Conservation (phyloP, 2,888 invertebrate genomes). For the Matsumyia berberina region DNA sequence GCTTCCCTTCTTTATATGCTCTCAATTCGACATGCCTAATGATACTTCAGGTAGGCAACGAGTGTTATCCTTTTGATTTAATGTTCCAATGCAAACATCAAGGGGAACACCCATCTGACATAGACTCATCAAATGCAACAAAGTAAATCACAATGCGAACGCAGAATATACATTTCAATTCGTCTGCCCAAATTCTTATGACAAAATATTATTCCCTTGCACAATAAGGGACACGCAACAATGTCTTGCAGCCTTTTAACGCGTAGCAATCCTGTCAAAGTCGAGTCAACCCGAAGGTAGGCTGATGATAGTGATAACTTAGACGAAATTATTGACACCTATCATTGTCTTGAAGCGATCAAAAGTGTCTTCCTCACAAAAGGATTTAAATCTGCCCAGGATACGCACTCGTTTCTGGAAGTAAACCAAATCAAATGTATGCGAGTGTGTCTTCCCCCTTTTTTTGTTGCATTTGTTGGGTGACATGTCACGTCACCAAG, state of each 20-base stretch:
- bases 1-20: constrained; percentile 66
- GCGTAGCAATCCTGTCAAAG: constrained; percentile 51
- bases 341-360: constrained; percentile 54
- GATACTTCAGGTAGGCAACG: constrained; percentile 55
- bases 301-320: constrained; percentile 54
- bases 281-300: constrained; percentile 47
- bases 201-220: constrained; percentile 67
- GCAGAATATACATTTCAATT: constrained; percentile 67
- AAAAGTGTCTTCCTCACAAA: constrained; percentile 23
- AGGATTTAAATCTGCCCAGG: constrained; percentile 44
- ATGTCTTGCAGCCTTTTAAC: constrained; percentile 38
- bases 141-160: constrained; percentile 57
- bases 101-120: constrained; percentile 18
- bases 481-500: constrained; percentile 64
- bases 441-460: constrained; percentile 18
- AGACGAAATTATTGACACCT: constrained; percentile 73
- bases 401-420: constrained; percentile 54
- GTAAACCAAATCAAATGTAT: constrained; percentile 20
- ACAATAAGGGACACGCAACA: constrained; percentile 39
- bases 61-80: constrained; percentile 68
- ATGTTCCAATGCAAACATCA: constrained; percentile 55
- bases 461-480: constrained; percentile 26
- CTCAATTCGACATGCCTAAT: constrained; percentile 61
- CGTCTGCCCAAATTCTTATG: constrained; percentile 65
- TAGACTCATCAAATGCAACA: constrained; percentile 63